These are phyloP conservation scores for Vesta saturnalis DNA, from an alignment of 2,888 invertebrate species.

Conservation along the genomic window DNA sequence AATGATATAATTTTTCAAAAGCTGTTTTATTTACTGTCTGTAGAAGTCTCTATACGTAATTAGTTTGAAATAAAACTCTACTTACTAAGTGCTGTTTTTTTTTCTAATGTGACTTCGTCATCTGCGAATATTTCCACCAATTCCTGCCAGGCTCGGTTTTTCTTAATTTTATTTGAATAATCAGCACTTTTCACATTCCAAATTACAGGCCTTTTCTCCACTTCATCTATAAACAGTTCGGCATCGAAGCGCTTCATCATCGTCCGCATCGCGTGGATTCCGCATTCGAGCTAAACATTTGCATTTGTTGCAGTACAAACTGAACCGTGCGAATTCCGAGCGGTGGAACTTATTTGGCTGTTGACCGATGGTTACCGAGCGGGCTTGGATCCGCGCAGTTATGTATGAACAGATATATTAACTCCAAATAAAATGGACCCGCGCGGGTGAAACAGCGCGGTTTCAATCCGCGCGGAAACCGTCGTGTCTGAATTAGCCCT, in stretches of 20 bases:
- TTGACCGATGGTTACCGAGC: background rate
- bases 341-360: background rate
- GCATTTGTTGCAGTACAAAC: background rate
- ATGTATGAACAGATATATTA: background rate
- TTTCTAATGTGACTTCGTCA: background rate
- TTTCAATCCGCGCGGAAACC: too few relatives aligned
- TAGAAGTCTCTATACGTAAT: background rate
- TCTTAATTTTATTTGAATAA: constrained; percentile 16
- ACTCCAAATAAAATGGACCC: background rate
- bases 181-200: constrained; percentile 19
- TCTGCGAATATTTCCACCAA: constrained; percentile 23
- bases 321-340: background rate
- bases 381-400: constrained; percentile 2
- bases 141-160: constrained; percentile 21
- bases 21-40: background rate
- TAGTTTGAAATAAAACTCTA: background rate
- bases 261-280: background rate
- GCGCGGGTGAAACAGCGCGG: background rate
- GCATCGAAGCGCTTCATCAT: constrained; percentile 21
- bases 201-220: constrained; percentile 20
- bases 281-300: background rate
- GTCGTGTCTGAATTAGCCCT: too few relatives aligned
- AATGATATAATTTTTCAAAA: background rate
- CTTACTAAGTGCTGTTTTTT: background rate
- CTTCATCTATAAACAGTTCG: constrained; percentile 25